A percentile compares a stretch with the other conserved stretches of the same genome.
phyloP scores from a whole-genome alignment of 1,140 invertebrate species.

The Paraescarpia echinospica region DNA sequence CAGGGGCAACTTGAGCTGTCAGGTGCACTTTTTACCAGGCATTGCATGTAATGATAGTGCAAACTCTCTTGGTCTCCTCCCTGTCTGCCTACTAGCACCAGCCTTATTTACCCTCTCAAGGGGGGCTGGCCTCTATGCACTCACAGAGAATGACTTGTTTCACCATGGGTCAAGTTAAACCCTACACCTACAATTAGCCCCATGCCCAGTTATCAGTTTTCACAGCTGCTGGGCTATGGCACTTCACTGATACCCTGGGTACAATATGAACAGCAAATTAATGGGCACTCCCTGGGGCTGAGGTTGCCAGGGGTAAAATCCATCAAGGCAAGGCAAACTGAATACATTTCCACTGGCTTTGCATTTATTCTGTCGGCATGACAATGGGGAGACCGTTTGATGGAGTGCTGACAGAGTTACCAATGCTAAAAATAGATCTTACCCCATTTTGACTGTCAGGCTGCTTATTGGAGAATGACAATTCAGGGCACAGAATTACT shows the following conservation, averaged over 20 bases:
- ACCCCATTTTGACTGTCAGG: neutral
- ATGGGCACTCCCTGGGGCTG: neutral
- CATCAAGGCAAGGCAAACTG: neutral
- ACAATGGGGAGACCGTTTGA: neutral
- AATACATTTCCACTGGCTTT: neutral
- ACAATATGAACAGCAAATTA: conserved; percentile 1
- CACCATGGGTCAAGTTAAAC: neutral
- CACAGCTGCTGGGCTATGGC: neutral
- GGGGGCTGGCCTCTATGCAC: neutral
- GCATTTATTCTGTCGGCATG: neutral
- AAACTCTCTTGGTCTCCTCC: neutral
- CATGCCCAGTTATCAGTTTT: neutral
- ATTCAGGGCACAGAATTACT: neutral
- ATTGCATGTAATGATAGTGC: neutral
- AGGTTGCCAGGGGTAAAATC: neutral
- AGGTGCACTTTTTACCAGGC: neutral
- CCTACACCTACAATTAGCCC: neutral
- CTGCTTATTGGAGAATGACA: neutral
- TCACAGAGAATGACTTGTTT: neutral
- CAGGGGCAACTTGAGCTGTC: neutral
- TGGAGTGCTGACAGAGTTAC: neutral
- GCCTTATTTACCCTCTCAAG: neutral
- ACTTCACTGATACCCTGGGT: neutral
- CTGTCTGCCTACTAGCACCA: neutral
- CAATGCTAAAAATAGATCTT: neutral